Percentiles rank a stretch among this genome's conserved stretches.
phyloP scores from a whole-genome alignment of 2,888 invertebrate genomes.

The Neoscelio sp. region DNA sequence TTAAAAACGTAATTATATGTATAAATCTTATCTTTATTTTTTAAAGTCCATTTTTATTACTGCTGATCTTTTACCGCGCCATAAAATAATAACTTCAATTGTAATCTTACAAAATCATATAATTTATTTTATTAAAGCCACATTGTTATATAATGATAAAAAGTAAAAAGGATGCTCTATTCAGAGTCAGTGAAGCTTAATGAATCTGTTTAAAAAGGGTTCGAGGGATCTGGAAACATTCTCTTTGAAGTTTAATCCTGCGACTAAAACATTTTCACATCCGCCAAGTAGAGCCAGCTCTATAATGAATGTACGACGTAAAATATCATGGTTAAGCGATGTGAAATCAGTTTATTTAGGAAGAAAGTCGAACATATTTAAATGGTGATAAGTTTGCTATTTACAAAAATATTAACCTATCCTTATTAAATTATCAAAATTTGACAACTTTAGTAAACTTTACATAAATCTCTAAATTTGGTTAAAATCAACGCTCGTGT shows the following conservation, averaged over 20 bases:
- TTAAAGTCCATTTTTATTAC: too few relatives aligned
- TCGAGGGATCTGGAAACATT: slow-evolving; percentile 24
- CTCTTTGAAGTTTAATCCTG: slow-evolving; percentile 41
- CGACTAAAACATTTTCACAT: slow-evolving; percentile 43
- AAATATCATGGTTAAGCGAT: slow-evolving; percentile 42
- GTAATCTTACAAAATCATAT: neutral
- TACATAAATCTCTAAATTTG: too few relatives aligned
- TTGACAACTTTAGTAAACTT: too few relatives aligned
- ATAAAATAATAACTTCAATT: too few relatives aligned
- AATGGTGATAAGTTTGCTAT: slow-evolving; percentile 46
- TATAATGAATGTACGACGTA: slow-evolving; percentile 46
- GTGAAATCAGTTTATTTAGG: slow-evolving; percentile 33
- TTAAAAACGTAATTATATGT: too few relatives aligned
- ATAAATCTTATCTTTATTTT: too few relatives aligned
- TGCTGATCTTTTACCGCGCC: too few relatives aligned
- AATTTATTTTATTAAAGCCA: slow-evolving; percentile 1
- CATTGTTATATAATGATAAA: neutral
- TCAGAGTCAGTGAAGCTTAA: slow-evolving; percentile 1
- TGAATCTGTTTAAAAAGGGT: slow-evolving; percentile 28
- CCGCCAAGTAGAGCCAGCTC: slow-evolving; percentile 16
- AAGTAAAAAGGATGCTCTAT: neutral
- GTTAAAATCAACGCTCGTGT: too few relatives aligned
- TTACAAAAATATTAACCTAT: slow-evolving; percentile 41
- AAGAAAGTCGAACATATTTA: slow-evolving; percentile 56
- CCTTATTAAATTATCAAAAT: slow-evolving; percentile 48